A percentile compares a stretch with the other conserved stretches of the same genome.
Conservation (phyloP, 1,140 invertebrate genomes). For the Anoplolepis gracilipes region DNA sequence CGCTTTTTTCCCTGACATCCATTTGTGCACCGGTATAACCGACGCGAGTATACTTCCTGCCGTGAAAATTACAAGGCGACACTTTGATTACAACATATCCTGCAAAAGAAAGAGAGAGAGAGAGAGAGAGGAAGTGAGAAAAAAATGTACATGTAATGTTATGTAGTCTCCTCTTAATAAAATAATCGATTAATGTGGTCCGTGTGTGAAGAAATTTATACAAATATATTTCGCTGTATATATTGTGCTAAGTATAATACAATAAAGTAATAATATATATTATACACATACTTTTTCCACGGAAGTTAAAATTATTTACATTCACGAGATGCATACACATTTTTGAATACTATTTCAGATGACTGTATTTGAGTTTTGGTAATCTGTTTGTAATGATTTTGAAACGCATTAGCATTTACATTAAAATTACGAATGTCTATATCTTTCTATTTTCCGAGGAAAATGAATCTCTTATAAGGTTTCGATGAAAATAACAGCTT, state of each 20-base stretch:
- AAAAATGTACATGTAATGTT: background rate
- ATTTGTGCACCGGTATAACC: slow-evolving; percentile 14
- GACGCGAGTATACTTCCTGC: slow-evolving; percentile 6
- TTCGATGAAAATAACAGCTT: background rate
- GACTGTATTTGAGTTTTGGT: background rate
- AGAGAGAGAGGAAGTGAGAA: background rate
- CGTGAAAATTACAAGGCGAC: slow-evolving; percentile 23
- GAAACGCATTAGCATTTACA: background rate
- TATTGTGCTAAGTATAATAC: background rate
- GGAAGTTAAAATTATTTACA: too few species aligned
- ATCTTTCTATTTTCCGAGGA: background rate
- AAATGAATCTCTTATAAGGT: background rate
- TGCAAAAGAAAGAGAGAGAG: background rate
- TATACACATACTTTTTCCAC: background rate
- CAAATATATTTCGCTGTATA: too few species aligned
- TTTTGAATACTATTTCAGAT: background rate
- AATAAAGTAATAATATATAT: background rate
- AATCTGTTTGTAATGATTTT: background rate
- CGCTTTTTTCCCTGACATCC: slow-evolving; percentile 26
- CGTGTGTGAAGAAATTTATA: too few species aligned
- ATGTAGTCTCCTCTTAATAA: too few species aligned
- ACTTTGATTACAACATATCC: background rate
- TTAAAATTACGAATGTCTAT: background rate
- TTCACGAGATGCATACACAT: background rate
- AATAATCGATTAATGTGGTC: too few species aligned